Evolutionary conservation across 2,888 invertebrate genomes (phyloP), one percentile per base, ranked within the genome.

Genomic region (Drosophila algonquin): DNA sequence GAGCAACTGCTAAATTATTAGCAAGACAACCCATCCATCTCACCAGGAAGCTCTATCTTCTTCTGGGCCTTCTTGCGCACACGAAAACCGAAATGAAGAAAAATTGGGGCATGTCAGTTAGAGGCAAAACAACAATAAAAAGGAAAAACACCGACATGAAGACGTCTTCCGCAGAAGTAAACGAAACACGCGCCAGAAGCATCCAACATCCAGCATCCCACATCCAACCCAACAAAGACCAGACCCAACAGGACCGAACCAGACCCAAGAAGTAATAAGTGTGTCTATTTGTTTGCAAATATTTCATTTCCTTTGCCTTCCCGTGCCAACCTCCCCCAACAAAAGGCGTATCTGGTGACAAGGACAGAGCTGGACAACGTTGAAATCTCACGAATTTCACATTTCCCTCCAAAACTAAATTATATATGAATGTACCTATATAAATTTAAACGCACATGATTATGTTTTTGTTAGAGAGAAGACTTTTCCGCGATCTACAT

Each of bases 281-380:
- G 89, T 80, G 87, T 89, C 85, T 89, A 87, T 89, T 89, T 89
- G 89, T 87, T 89, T 75, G 75, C 87, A 84, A 86, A 89, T 89
- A 87, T 87, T 89, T 87, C 79, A 87, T 87, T 35, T 35, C 35
- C 35, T 35, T 86, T 24, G 24, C 24, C 24, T 5, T 86, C 89
- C 89, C 86, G 73, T 87, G 77, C 81, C 79, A 71, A 24, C 24
- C 24, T 24, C 73, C 16, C 40, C 27, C 27, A 45, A 35, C 45
- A 55, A 45, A 51, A 40, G 6, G 30, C 50, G 35, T 40, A 18
- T 24, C 53, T 46, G 30, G 50, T 35, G 40, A 14, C 40, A 40
- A 14, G 35, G 2, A 21, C 16, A 55, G 54, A 47, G 46, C 21
- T 58, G 30, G 21, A 54, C 24, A 57, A 4, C 21, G 12, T 7